Evolutionary conservation across 2,888 invertebrate genomes (phyloP), one percentile per base, ranked within the genome.

Genomic region (Petrophora chlorosata): DNA sequence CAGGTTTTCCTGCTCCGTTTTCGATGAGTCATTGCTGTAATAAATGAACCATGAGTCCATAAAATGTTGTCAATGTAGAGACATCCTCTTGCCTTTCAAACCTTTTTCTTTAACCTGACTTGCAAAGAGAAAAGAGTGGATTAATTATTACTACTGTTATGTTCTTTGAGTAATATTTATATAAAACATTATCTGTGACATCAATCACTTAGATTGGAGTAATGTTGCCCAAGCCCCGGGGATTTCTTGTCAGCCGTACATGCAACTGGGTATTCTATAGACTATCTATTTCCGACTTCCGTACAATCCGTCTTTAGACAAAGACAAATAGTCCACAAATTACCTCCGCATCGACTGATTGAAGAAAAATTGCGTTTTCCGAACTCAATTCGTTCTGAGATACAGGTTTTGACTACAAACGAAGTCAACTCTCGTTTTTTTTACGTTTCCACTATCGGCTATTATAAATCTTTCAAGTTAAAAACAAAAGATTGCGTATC

Each of bases 281-380:
- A 19, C 9, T 35, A 48, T n/a, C 25, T 33, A 26, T 12, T 29
- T 28, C 39, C 17, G 9, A 29, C n/a, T 28, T 17, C 12, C 14
- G 36, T 28, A 33, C 41, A 42, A 53, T 53, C 54, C 49, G 47
- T 16, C 43, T 52, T 28, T 34, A 54, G 59, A 59, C 59, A 59
- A 46, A 53, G 59, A 59, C 56, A 59, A 59, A 59, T 59, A 59
- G 56, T 53, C 45, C 34, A 46, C 53, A 54, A 59, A 59, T 59
- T 56, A 53, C 56, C 50, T 45, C 50, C 33, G 34, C 14, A 48
- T 50, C 41, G 54, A 56, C 49, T 54, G 56, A 59, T 54, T 48
- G 41, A 30, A 39, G 50, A 50, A 53, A 54, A 52, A 52, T 52
- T 36, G 39, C 44, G 38, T 30, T 34, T 39, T 25, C 34, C 7